Percentiles rank a stretch among this genome's conserved stretches.
phyloP scores from a whole-genome alignment of 2,113 vertebrate genomes.

The Eptatretus burgeri region DNA sequence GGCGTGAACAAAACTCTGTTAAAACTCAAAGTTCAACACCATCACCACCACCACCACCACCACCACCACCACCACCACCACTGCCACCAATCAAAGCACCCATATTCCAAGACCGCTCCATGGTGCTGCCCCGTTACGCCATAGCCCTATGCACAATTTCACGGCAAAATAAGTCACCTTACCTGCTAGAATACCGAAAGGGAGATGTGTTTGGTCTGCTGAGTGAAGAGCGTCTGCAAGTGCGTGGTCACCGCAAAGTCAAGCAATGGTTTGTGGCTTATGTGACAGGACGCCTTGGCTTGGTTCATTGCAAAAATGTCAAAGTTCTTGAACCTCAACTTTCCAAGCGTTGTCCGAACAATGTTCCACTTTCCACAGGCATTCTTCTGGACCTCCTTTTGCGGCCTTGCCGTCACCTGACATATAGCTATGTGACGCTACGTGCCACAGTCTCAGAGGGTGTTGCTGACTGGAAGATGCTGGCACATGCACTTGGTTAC shows the following conservation, averaged over 20 bases:
- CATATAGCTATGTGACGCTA: conserved; percentile 68
- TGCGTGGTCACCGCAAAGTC: conserved; percentile 50
- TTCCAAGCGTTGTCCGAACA: conserved; percentile 15
- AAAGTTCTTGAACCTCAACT: conserved; percentile 26
- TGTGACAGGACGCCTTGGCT: conserved; percentile 41
- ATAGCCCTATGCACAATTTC: conserved; percentile 70
- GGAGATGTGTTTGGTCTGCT: conserved; percentile 66
- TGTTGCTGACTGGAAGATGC: conserved; percentile 38
- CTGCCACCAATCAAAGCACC: conserved; percentile 10
- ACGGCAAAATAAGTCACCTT: conserved; percentile 57
- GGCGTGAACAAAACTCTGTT: conserved; percentile 41
- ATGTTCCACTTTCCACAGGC: conserved; percentile 28
- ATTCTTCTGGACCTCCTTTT: conserved; percentile 45
- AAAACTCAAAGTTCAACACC: conserved; percentile 57
- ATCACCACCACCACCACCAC: conserved; percentile 31
- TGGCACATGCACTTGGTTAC: conserved; percentile 49
- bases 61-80: conserved; percentile 26
- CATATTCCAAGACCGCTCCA: conserved; percentile 43
- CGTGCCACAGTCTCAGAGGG: conserved; percentile 47
- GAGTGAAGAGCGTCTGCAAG: conserved; percentile 42
- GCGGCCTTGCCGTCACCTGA: conserved; percentile 55
- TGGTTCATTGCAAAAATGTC: conserved; percentile 65
- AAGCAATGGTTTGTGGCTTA: conserved; percentile 86
- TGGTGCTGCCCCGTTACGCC: conserved; percentile 49
- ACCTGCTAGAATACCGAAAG: conserved; percentile 82